Conservation (phyloP, 2,888 invertebrate genomes). For the Melanchra persicariae region DNA sequence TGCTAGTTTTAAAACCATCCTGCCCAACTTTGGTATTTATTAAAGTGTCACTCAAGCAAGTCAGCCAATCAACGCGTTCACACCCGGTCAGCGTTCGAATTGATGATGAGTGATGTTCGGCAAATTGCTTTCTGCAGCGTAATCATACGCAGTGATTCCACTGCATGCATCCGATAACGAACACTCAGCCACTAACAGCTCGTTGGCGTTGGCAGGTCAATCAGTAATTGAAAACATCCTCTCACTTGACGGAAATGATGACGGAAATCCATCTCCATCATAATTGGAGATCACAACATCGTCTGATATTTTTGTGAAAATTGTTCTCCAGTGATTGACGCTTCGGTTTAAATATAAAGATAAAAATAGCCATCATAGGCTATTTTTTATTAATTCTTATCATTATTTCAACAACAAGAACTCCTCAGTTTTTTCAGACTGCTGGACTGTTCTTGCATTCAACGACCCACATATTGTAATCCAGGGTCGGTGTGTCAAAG, state of each 20-base stretch:
- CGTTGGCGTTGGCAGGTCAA: neutral
- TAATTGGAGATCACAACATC: neutral
- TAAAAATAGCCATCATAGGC: too few species aligned
- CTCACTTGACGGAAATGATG: neutral
- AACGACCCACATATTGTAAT: neutral
- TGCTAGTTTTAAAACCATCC: too few species aligned
- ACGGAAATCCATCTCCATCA: neutral
- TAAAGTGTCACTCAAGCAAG: neutral
- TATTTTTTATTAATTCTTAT: too few species aligned
- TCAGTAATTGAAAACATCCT: slow-evolving; percentile 1
- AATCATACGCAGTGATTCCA: neutral
- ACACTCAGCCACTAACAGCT: neutral
- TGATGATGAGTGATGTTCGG: neutral
- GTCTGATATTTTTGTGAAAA: neutral
- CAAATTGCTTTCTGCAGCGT: neutral
- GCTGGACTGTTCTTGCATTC: neutral
- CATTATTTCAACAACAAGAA: too few species aligned
- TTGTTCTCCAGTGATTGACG: neutral
- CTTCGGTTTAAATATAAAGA: too few species aligned
- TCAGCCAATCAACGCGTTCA: neutral
- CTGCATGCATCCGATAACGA: neutral
- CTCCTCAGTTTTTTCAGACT: too few species aligned
- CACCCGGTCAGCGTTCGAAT: neutral
- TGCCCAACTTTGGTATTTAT: neutral
- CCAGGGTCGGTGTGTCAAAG: neutral